A percentile compares a stretch with the other conserved stretches of the same genome.
Conservation (phyloP, 2,888 invertebrate species). For the Deilephila porcellus region DNA sequence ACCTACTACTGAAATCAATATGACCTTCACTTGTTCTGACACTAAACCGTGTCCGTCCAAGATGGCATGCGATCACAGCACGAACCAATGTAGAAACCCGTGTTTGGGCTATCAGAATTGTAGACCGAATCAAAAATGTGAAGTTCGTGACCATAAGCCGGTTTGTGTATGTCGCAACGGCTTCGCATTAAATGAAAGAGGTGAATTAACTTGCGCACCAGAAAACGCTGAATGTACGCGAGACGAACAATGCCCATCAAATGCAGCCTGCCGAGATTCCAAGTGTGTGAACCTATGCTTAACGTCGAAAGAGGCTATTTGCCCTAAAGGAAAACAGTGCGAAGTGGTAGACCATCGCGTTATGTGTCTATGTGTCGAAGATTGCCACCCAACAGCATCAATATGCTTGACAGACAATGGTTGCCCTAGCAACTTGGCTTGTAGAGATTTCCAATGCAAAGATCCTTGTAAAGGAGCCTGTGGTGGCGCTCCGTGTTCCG, state of each 20-base stretch:
- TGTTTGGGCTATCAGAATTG: conserved; percentile 90
- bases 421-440: conserved; percentile 93
- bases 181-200: conserved; percentile 93
- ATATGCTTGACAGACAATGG: conserved; percentile 96
- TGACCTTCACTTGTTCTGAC: conserved; percentile 86
- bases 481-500: conserved; percentile 96
- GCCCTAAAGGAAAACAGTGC: conserved; percentile 93
- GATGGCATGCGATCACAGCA: conserved; percentile 88
- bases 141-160: conserved; percentile 93
- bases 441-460: conserved; percentile 94
- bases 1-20: conserved; percentile 84
- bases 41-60: conserved; percentile 90
- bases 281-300: conserved; percentile 95
- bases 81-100: conserved; percentile 92
- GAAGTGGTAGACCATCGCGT: conserved; percentile 94
- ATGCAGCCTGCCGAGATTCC: conserved; percentile 92
- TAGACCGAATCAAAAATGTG: conserved; percentile 93
- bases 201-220: conserved; percentile 94
- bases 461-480: conserved; percentile 94
- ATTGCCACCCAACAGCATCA: conserved; percentile 93
- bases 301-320: conserved; percentile 86
- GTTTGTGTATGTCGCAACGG: conserved; percentile 95
- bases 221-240: conserved; percentile 91
- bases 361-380: conserved; percentile 93
- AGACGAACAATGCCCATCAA: conserved; percentile 93